phyloP scores from a whole-genome alignment of 2,797 vertebrate species.

The Lagocephalus sceleratus region DNA sequence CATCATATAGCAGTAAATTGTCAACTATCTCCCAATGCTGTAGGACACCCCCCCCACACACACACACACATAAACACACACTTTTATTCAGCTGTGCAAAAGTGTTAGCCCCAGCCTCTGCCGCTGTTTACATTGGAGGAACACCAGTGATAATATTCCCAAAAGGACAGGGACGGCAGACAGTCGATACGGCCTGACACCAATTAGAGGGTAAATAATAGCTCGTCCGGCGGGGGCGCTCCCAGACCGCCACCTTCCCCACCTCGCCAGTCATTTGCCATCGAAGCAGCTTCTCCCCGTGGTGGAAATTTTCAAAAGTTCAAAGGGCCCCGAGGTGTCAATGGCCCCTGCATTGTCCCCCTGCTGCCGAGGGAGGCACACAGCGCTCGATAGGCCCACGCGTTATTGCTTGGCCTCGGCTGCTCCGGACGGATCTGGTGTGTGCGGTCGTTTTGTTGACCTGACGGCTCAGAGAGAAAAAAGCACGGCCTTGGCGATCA shows the following conservation, averaged over 20 bases:
- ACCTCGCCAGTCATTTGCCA: constrained; percentile 42
- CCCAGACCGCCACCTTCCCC: constrained; percentile 30
- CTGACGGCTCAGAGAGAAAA: constrained; percentile 20
- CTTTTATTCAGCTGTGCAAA: background rate
- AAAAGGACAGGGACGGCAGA: constrained; percentile 13
- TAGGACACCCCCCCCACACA: background rate
- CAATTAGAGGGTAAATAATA: constrained; percentile 69
- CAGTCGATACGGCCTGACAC: constrained; percentile 53
- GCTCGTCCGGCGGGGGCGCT: constrained; percentile 17
- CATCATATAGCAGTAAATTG: background rate
- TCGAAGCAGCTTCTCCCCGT: constrained; percentile 55
- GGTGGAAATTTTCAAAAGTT: constrained; percentile 38
- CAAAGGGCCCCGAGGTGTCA: constrained; percentile 49
- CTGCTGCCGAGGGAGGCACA: constrained; percentile 19
- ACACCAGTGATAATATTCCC: constrained; percentile 29
- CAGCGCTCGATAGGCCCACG: constrained; percentile 35
- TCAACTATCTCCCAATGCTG: background rate
- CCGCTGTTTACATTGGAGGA: constrained; percentile 5
- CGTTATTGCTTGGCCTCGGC: constrained; percentile 33
- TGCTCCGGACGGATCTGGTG: constrained; percentile 22
- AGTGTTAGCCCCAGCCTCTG: constrained; percentile 5
- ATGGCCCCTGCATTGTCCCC: constrained; percentile 14
- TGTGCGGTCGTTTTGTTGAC: constrained; percentile 24
- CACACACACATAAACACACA: background rate
- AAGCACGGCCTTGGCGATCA: constrained; percentile 25